Evolutionary conservation across 2,888 invertebrate species (phyloP).

Genomic region (Aphrophora alni): DNA sequence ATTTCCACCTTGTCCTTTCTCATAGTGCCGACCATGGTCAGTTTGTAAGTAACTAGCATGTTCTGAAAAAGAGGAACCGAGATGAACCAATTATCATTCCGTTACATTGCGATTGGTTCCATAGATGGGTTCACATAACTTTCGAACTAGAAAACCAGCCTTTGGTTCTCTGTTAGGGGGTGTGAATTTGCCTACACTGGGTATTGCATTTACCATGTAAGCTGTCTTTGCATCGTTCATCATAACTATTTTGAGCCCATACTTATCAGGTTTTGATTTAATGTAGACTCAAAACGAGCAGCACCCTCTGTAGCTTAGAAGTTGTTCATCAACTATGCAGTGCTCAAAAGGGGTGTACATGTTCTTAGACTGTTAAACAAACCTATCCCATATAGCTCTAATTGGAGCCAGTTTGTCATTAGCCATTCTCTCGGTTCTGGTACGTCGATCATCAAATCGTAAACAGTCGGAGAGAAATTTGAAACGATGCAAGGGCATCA

Average conservation of each 20-base stretch:
- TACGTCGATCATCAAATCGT: constrained; percentile 14
- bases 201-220: constrained; percentile 24
- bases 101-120: constrained; percentile 33
- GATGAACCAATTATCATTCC: constrained; percentile 6
- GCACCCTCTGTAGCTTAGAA: constrained; percentile 11
- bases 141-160: background rate
- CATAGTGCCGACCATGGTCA: constrained; percentile 14
- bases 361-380: background rate
- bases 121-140: constrained; percentile 21
- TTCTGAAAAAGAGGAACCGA: background rate
- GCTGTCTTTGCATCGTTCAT: constrained; percentile 10
- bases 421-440: background rate
- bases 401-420: constrained; percentile 21
- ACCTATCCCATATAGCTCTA: constrained; percentile 15
- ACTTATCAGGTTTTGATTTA: constrained; percentile 21
- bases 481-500: background rate
- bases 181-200: background rate
- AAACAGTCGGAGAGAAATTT: background rate
- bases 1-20: constrained; percentile 3
- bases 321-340: constrained; percentile 20
- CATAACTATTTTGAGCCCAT: constrained; percentile 18
- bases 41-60: constrained; percentile 1
- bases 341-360: constrained; percentile 22
- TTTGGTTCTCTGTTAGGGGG: constrained; percentile 12
- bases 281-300: constrained; percentile 22